These are phyloP conservation scores for Parambassis ranga DNA, from an alignment of 2,797 vertebrate genomes.

Conservation along the genomic window DNA sequence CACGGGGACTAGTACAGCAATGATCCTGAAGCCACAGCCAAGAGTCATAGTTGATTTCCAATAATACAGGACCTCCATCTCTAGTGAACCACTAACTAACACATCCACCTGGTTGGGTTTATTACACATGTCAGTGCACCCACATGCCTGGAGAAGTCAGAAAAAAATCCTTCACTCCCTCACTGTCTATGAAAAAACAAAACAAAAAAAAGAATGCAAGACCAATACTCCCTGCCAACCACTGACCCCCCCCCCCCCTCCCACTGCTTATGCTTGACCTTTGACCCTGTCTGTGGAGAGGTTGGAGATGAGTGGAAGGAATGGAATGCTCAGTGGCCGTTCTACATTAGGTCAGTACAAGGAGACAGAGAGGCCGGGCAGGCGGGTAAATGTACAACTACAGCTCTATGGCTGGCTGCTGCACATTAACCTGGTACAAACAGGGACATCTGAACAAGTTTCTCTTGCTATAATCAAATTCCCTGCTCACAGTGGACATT, in stretches of 20 bases:
- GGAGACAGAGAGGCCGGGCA: not conserved
- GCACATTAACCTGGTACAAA: conserved; percentile 7
- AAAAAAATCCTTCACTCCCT: conserved; percentile 22
- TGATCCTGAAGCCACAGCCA: too few species aligned
- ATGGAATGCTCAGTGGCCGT: conserved; percentile 52
- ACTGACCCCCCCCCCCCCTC: not conserved
- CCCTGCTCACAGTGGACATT: not conserved
- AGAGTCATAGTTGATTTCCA: too few species aligned
- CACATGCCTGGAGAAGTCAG: conserved; percentile 20
- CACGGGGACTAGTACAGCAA: too few species aligned
- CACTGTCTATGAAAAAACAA: not conserved
- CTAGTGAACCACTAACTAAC: conserved; percentile 9
- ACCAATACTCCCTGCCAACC: conserved; percentile 10
- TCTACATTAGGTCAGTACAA: conserved; percentile 8
- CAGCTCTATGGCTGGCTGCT: not conserved
- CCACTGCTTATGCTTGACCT: conserved; percentile 42
- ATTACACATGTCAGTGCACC: conserved; percentile 30
- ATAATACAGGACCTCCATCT: too few species aligned
- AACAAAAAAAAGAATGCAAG: not conserved
- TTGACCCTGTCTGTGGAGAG: conserved; percentile 55
- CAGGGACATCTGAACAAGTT: not conserved
- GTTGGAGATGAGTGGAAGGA: conserved; percentile 44
- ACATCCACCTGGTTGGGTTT: conserved; percentile 28
- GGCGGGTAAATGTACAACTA: conserved; percentile 43
- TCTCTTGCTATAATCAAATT: too few species aligned